A percentile compares a stretch with the other conserved stretches of the same genome.
Conservation (phyloP, 2,888 invertebrate genomes). For the Drosophila basisetae region DNA sequence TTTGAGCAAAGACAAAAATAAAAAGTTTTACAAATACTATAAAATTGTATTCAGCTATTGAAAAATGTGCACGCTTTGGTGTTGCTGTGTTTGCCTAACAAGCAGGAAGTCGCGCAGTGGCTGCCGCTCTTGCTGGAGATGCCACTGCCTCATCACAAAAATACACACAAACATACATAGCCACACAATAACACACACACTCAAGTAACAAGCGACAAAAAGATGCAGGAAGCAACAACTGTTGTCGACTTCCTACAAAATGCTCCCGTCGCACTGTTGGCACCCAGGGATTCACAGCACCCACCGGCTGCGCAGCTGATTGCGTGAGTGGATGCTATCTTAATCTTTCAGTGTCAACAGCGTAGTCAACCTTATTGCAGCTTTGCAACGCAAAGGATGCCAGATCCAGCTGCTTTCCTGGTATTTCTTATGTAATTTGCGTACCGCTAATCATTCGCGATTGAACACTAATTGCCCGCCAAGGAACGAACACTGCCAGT, state of each 20-base stretch:
- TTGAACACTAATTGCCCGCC: conserved; percentile 37
- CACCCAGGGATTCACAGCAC: conserved; percentile 56
- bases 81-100: conserved; percentile 72
- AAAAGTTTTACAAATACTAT: conserved; percentile 30
- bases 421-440: conserved; percentile 39
- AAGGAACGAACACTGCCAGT: background rate
- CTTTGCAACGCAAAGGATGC: conserved; percentile 36
- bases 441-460: conserved; percentile 33
- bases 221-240: conserved; percentile 79
- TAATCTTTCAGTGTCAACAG: conserved; percentile 73
- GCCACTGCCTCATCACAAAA: conserved; percentile 57
- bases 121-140: conserved; percentile 56
- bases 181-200: background rate
- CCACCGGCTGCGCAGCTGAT: conserved; percentile 46
- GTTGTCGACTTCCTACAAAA: conserved; percentile 69
- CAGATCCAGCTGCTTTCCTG: conserved; percentile 35
- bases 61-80: conserved; percentile 58
- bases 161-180: conserved; percentile 20
- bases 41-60: conserved; percentile 60
- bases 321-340: conserved; percentile 67
- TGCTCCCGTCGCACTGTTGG: conserved; percentile 28
- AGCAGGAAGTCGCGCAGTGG: conserved; percentile 73
- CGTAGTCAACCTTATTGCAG: conserved; percentile 27
- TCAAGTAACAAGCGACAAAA: conserved; percentile 57
- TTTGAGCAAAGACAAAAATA: conserved; percentile 28